Base-by-base conservation (phyloP, 1,140 invertebrate species). In the Drosophila pseudoobscura region DNA sequence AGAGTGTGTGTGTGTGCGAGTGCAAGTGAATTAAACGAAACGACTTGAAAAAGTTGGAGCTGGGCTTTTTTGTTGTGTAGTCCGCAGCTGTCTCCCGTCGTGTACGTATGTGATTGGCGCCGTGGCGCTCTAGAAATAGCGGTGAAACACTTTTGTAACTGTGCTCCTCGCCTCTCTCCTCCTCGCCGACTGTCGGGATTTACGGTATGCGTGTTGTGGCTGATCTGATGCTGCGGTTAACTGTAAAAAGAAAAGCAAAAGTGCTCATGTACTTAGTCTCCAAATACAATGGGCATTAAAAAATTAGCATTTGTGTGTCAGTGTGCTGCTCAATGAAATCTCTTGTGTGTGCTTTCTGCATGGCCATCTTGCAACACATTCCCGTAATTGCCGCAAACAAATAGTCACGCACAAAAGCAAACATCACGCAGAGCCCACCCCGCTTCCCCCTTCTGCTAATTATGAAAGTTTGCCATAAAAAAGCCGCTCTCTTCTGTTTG, bases 11-110 rank as follows among this genome's bases (percentile, higher is more conserved):
- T 62, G 58, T 63, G 51, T 62, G 58, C 51, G 49, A 75, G 71
- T 75, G 79, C 71, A 82, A 87, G 78, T 85, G 83, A 87, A 82
- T 85, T 82, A 88, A 88, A 77, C 80, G 80, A 85, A 85, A 74
- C 77, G 83, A 78, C 83, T 87, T 87, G 78, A 88, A 87, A 87
- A 87, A 79, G 78, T 88, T 83, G 75, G 74, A 79, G 83, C 83
- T 75, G 73, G 69, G 75, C 73, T 87, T 78, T 78, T 82, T 75
- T 88, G 80, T 80, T 87, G 78, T 87, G 79, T 80, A 88, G 73
- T 87, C 76, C 83, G 63, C 61, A 66, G 63, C 66, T 78, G 78
- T 83, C 83, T 83, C 59, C 57, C 78, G 78, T 89, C 83, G 83
- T 70, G 78, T 78, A 76, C 78, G 84, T 79, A 78, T 80, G 75